Conservation (phyloP, 2,888 invertebrate species). For the Lasioglossum zephyrum region DNA sequence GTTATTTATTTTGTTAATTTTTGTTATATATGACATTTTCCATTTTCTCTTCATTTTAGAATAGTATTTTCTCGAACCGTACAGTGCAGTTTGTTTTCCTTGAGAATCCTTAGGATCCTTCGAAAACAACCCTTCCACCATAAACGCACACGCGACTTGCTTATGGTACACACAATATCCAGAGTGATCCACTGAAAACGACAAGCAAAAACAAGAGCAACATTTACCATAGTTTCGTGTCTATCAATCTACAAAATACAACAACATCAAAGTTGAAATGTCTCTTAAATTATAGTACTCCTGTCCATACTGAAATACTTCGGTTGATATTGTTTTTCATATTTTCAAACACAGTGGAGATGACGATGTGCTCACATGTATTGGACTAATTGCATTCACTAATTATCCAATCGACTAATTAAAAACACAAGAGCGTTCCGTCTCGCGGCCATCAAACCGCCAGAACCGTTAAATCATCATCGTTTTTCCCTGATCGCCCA, state of each 20-base stretch:
- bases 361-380: background rate
- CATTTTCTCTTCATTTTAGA: too few relatives aligned
- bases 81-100: too few relatives aligned
- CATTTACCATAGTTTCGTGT: too few relatives aligned
- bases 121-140: background rate
- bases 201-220: too few relatives aligned
- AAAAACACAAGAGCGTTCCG: background rate
- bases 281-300: background rate
- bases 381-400: background rate
- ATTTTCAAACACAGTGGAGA: background rate
- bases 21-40: too few relatives aligned
- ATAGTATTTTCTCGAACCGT: too few relatives aligned
- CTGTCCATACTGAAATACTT: background rate
- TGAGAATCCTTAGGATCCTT: too few relatives aligned
- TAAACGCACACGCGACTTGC: conserved; percentile 14
- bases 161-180: conserved; percentile 4
- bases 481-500: background rate
- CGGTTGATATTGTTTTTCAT: background rate
- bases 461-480: background rate
- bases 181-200: conserved; percentile 18
- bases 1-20: too few relatives aligned
- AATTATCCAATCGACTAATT: background rate
- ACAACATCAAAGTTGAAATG: too few relatives aligned
- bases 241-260: too few relatives aligned
- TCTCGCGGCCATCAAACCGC: background rate